A percentile compares a stretch with the other conserved stretches of the same genome.
Evolutionary conservation across 2,797 vertebrate species (phyloP).

Genomic region (Basileuterus tristriatus): DNA sequence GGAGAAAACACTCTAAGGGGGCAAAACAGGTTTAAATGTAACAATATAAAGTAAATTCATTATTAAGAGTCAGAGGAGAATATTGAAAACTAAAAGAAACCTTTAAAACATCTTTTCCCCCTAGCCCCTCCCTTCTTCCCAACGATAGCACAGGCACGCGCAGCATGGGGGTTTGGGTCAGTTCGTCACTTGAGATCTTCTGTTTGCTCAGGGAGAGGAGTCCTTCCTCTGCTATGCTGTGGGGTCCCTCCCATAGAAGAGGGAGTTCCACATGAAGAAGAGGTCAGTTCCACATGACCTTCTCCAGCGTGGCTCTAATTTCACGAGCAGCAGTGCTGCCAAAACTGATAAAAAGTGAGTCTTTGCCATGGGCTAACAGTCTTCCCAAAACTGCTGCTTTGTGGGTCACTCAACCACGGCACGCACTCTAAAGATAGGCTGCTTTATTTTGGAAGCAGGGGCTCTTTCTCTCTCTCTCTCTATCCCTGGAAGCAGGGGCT

Average conservation of each 20-base stretch:
- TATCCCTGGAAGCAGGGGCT: not conserved
- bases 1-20: not conserved
- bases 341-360: not conserved
- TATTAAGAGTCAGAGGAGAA: not conserved
- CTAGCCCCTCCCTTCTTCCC: not conserved
- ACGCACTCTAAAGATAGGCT: not conserved
- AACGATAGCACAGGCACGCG: accelerated
- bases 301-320: not conserved
- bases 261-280: no score
- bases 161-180: not conserved
- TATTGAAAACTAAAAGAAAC: not conserved
- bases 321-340: not conserved
- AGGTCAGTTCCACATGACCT: not conserved
- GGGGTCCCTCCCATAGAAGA: not conserved
- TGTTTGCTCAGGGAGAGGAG: not conserved
- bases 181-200: accelerated
- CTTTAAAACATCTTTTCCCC: not conserved
- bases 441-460: not conserved
- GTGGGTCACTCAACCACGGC: not conserved
- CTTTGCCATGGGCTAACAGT: not conserved
- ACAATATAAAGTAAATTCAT: not conserved
- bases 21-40: not conserved
- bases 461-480: not conserved
- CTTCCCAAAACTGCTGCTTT: not conserved
- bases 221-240: not conserved